Conservation (phyloP, 1,140 invertebrate species). For the Adoxophyes honmai region DNA sequence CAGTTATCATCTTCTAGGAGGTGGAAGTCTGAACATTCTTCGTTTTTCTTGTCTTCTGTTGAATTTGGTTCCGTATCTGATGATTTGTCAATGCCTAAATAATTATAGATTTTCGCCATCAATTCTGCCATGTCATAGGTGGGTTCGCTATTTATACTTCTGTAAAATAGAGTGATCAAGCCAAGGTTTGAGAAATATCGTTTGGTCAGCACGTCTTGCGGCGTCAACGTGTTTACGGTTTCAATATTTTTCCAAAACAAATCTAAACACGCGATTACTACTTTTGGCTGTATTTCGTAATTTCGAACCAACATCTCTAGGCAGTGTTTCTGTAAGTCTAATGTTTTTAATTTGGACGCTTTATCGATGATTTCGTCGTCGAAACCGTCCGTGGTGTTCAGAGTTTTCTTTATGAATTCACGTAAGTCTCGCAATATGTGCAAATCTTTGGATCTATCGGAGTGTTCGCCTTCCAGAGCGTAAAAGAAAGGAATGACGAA, state of each 20-base stretch:
- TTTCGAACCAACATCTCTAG: constrained; percentile 84
- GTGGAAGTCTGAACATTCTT: constrained; percentile 35
- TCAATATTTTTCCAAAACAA: constrained; percentile 68
- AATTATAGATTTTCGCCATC: constrained; percentile 38
- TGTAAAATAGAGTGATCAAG: constrained; percentile 49
- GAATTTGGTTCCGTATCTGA: background rate
- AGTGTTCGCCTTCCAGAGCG: constrained; percentile 92
- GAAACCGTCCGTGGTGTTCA: constrained; percentile 67
- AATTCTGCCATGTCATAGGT: constrained; percentile 43
- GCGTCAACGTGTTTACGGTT: constrained; percentile 25
- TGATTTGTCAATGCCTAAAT: background rate
- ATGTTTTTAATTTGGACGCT: constrained; percentile 84
- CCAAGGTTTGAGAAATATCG: constrained; percentile 50
- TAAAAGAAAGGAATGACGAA: constrained; percentile 94
- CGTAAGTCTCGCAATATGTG: constrained; percentile 91
- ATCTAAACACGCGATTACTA: constrained; percentile 74
- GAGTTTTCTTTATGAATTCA: constrained; percentile 78
- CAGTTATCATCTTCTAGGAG: constrained; percentile 64
- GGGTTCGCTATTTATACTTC: constrained; percentile 44
- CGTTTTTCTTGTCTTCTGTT: constrained; percentile 24
- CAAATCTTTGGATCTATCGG: constrained; percentile 90
- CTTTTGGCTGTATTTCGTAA: constrained; percentile 78
- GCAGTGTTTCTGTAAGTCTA: constrained; percentile 83
- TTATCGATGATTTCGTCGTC: constrained; percentile 73
- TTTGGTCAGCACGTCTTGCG: constrained; percentile 46